phyloP scores from a whole-genome alignment of 1,140 invertebrate species.

The Mylabris phalerata region DNA sequence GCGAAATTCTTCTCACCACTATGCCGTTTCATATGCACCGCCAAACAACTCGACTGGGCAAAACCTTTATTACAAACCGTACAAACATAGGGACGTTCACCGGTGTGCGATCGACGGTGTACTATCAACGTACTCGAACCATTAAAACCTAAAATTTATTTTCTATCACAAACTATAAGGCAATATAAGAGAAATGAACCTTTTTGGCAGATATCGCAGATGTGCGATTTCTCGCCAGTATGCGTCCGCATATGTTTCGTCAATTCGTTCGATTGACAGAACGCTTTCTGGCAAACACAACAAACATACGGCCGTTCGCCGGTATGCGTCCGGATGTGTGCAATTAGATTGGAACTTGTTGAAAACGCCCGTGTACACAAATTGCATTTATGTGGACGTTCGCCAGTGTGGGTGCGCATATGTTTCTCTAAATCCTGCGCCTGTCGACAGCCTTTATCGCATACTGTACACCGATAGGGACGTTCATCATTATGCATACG shows the following conservation, averaged over 20 bases:
- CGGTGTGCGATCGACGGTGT: slow-evolving; percentile 34
- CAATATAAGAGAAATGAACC: slow-evolving; percentile 21
- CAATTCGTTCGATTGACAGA: slow-evolving; percentile 43
- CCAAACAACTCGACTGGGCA: slow-evolving; percentile 38
- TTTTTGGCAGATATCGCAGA: slow-evolving; percentile 44
- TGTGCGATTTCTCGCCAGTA: slow-evolving; percentile 46
- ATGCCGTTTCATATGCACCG: slow-evolving; percentile 36
- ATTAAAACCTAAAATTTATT: slow-evolving; percentile 34
- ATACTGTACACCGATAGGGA: slow-evolving; percentile 54
- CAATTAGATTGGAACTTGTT: slow-evolving; percentile 48
- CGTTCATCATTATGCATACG: slow-evolving; percentile 54
- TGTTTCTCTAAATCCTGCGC: slow-evolving; percentile 53
- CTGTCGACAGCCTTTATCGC: slow-evolving; percentile 52
- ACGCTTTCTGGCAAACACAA: slow-evolving; percentile 44
- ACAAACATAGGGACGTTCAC: slow-evolving; percentile 36
- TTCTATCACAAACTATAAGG: too few relatives aligned
- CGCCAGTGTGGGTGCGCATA: slow-evolving; percentile 48
- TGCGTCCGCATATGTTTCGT: slow-evolving; percentile 44
- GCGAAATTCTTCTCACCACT: slow-evolving; percentile 35
- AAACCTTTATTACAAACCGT: slow-evolving; percentile 34
- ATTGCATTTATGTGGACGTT: slow-evolving; percentile 49
- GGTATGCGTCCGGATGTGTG: slow-evolving; percentile 50
- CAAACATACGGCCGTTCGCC: slow-evolving; percentile 44
- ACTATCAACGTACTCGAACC: slow-evolving; percentile 36
- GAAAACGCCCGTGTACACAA: slow-evolving; percentile 50